These are phyloP conservation scores for Balaeniceps rex DNA, from an alignment of 2,113 vertebrate genomes.

Conservation along the genomic window DNA sequence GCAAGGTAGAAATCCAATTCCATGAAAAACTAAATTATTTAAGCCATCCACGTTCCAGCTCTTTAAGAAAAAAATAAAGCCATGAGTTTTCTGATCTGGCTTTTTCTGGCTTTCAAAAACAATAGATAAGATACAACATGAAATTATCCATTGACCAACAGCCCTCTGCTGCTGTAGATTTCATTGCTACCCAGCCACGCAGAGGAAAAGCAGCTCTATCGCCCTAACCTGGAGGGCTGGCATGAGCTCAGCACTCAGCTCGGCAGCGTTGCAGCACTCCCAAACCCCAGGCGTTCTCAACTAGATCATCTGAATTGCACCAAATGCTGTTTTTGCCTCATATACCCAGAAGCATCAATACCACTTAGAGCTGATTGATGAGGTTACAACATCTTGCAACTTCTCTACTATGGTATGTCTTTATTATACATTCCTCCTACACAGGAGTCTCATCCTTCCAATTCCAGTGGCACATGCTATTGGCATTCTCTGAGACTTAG, in stretches of 20 bases:
- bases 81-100: not conserved
- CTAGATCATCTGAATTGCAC: not conserved
- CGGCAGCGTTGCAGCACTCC: not conserved
- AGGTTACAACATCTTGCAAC: constrained; percentile 12
- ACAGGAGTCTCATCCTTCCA: not conserved
- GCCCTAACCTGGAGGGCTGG: not conserved
- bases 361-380: not conserved
- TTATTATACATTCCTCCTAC: constrained; percentile 37
- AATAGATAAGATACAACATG: not conserved
- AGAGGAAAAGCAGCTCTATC: not conserved
- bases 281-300: not conserved
- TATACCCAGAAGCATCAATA: not conserved
- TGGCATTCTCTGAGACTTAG: not conserved
- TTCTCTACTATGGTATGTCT: not conserved
- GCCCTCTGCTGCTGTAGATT: not conserved
- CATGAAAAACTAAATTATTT: not conserved
- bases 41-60: not conserved
- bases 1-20: not conserved
- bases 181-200: not conserved
- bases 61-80: not conserved
- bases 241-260: not conserved
- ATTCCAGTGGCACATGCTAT: not conserved
- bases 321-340: not conserved
- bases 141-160: not conserved
- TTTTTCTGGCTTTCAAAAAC: not conserved